These are phyloP conservation scores for Cromileptes altivelis DNA, from an alignment of 2,113 vertebrate species.

Conservation along the genomic window DNA sequence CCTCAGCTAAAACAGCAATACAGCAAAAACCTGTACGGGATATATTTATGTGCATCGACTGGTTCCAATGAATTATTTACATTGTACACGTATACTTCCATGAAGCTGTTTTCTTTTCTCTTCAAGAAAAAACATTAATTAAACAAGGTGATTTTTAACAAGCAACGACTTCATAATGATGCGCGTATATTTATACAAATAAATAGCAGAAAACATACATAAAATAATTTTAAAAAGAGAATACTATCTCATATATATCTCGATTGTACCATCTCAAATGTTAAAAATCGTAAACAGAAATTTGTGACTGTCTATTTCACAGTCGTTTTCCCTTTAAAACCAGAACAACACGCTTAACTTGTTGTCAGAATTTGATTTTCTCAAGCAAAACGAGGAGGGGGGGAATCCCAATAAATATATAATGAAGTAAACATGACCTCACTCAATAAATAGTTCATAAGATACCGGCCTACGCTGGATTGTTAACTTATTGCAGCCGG, in stretches of 20 bases:
- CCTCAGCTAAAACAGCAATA: conserved; percentile 93
- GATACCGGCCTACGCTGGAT: conserved; percentile 83
- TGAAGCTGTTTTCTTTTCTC: conserved; percentile 82
- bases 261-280: conserved; percentile 83
- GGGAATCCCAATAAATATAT: conserved; percentile 98
- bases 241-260: conserved; percentile 85
- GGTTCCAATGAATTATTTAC: conserved; percentile 96
- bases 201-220: conserved; percentile 87
- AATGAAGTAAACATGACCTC: conserved; percentile 96
- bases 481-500: conserved; percentile 82
- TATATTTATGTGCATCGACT: conserved; percentile 95
- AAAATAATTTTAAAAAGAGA: conserved; percentile 87
- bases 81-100: conserved; percentile 90
- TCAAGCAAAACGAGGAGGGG: conserved; percentile 80
- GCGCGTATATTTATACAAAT: conserved; percentile 91
- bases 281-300: conserved; percentile 70
- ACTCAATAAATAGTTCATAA: conserved; percentile 95
- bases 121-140: conserved; percentile 88
- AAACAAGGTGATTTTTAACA: conserved; percentile 92
- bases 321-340: conserved; percentile 71
- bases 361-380: conserved; percentile 86
- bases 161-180: conserved; percentile 89
- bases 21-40: conserved; percentile 95
- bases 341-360: conserved; percentile 78
- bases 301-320: conserved; percentile 73